phyloP scores from a whole-genome alignment of 2,113 vertebrate species.

The Toxotes jaculatrix region DNA sequence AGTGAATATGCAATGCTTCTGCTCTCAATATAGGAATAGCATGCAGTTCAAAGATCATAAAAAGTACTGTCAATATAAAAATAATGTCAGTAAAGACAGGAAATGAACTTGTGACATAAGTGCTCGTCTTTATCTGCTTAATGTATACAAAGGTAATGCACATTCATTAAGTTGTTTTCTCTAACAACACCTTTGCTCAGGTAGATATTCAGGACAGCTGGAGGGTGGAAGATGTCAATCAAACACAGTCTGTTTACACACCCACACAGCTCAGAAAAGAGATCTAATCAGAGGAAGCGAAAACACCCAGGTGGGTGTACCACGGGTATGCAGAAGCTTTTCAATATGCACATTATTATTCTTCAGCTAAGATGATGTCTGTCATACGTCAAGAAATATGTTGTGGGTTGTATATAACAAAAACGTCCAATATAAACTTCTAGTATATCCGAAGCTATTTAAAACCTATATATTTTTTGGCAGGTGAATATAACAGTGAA shows the following conservation, averaged over 20 bases:
- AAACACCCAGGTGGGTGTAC: background rate
- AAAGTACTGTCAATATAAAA: background rate
- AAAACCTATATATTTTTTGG: background rate
- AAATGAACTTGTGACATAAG: background rate
- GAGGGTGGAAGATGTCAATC: background rate
- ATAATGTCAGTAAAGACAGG: background rate
- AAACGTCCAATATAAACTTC: background rate
- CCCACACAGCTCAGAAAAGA: background rate
- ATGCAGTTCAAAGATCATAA: background rate
- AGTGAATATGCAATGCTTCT: background rate
- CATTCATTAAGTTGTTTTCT: background rate
- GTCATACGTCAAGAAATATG: too few relatives aligned
- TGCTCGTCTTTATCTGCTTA: background rate
- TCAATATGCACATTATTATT: background rate
- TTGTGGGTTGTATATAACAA: too few relatives aligned
- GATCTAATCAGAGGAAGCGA: background rate
- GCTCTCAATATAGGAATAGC: background rate
- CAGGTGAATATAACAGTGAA: background rate
- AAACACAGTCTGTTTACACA: background rate
- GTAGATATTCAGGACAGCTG: background rate
- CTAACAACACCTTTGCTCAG: background rate
- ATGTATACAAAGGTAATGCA: background rate
- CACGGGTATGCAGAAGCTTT: background rate
- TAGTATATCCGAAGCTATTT: background rate
- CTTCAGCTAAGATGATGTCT: background rate